A percentile compares a stretch with the other conserved stretches of the same genome.
These are phyloP conservation scores for Ctenomys sociabilis DNA, from an alignment of 2,113 vertebrate genomes.

Conservation along the genomic window DNA sequence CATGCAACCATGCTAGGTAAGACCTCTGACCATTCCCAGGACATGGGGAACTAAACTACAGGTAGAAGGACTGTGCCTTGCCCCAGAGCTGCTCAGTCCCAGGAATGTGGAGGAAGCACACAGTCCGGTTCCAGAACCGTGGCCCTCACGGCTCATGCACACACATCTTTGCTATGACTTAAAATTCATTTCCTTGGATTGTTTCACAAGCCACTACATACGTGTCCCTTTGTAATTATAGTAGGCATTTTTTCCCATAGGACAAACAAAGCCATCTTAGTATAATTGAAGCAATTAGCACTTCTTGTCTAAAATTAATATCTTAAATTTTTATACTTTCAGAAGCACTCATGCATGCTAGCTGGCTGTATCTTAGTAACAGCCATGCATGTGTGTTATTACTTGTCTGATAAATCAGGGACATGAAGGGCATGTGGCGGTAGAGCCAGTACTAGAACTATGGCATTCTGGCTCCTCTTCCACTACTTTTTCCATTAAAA, in stretches of 20 bases:
- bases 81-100: background rate
- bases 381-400: background rate
- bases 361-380: background rate
- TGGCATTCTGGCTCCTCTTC: background rate
- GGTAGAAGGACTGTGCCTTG: background rate
- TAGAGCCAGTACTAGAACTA: background rate
- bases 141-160: too few species aligned
- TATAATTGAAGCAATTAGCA: conserved; percentile 14
- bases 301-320: background rate
- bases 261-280: background rate
- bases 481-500: background rate
- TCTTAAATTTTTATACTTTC: background rate
- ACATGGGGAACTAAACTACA: background rate
- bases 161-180: background rate
- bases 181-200: conserved; percentile 32
- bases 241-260: background rate
- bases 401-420: background rate
- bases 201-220: background rate
- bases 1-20: background rate
- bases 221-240: conserved; percentile 35
- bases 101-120: background rate
- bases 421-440: background rate
- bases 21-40: background rate
- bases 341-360: background rate
- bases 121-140: background rate